Conservation (phyloP, 2,797 vertebrate species). For the Momotus momota region DNA sequence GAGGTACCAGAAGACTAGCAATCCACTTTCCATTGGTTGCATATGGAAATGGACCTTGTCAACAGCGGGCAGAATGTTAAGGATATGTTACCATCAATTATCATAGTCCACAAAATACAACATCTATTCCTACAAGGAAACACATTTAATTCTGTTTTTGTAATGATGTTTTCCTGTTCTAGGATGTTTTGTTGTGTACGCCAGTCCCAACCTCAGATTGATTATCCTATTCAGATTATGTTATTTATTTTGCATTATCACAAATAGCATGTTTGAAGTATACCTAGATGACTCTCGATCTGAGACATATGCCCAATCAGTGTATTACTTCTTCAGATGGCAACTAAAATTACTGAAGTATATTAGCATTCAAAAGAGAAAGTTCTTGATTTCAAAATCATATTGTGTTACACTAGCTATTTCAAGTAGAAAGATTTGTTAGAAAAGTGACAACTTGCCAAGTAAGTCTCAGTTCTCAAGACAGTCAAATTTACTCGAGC, state of each 20-base stretch:
- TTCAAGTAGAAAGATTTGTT: slow-evolving; percentile 20
- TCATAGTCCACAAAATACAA: neutral
- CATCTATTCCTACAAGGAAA: neutral
- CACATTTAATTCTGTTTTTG: neutral
- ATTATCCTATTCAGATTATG: neutral
- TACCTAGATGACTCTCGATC: neutral
- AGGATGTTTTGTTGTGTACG: neutral
- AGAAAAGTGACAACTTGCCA: slow-evolving; percentile 56
- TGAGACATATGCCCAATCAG: neutral
- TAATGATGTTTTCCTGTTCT: neutral
- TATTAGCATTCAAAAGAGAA: slow-evolving; percentile 28
- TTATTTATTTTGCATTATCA: neutral
- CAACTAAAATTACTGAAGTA: neutral
- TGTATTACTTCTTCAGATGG: neutral
- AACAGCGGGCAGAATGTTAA: neutral
- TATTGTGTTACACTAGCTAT: neutral
- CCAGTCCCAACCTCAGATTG: neutral
- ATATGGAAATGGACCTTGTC: neutral
- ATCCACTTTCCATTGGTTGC: neutral
- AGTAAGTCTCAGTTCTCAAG: slow-evolving; percentile 48
- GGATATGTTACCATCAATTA: neutral
- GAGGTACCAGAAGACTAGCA: neutral
- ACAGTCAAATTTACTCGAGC: slow-evolving; percentile 25
- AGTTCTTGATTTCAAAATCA: slow-evolving; percentile 10
- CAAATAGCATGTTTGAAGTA: neutral